Evolutionary conservation across 2,113 vertebrate species (phyloP).

Genomic region (Nycticryphes semicollaris): DNA sequence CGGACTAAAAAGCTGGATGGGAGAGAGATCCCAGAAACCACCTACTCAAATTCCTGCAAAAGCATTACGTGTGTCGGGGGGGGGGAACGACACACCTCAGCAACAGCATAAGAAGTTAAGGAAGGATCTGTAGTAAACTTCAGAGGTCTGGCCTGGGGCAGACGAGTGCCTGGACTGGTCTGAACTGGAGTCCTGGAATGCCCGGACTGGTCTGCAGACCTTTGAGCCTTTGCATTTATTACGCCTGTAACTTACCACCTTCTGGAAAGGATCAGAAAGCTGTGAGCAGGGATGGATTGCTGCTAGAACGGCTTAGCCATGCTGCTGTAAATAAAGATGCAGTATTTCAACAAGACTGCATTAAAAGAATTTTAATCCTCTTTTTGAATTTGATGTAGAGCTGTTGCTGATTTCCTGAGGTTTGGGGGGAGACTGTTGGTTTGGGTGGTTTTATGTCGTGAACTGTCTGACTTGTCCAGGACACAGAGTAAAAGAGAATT

Average conservation of each 20-base stretch:
- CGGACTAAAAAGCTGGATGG: neutral
- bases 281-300: neutral
- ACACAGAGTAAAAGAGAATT: neutral
- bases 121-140: neutral
- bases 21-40: neutral
- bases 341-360: neutral
- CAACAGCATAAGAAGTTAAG: neutral
- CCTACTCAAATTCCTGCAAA: neutral
- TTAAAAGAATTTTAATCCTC: slow-evolving; percentile 36
- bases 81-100: neutral
- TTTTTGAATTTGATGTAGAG: neutral
- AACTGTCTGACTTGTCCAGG: neutral
- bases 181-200: neutral
- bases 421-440: neutral
- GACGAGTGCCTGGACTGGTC: neutral
- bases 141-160: neutral
- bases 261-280: neutral
- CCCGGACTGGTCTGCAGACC: neutral
- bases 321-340: neutral
- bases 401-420: neutral
- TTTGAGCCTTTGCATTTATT: neutral
- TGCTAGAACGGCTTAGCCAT: neutral
- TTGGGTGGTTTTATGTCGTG: neutral
- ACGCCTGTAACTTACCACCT: neutral
- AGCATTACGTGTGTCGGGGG: accelerated